A percentile compares a stretch with the other conserved stretches of the same genome.
Conservation (phyloP, 2,113 vertebrate genomes). For the Buteo buteo region DNA sequence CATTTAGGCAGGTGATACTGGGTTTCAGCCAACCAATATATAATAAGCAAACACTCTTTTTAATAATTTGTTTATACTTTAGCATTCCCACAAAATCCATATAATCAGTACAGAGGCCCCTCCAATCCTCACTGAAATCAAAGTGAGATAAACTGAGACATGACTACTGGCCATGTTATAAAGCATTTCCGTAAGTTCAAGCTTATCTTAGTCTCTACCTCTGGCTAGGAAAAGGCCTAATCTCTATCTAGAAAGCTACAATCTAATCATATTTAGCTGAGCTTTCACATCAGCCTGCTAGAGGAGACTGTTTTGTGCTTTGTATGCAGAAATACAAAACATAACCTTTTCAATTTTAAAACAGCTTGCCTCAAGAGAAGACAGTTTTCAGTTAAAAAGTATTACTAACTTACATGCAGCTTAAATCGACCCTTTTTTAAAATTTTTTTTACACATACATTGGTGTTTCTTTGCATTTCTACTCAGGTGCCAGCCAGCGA, state of each 20-base stretch:
- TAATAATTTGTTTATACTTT: neutral
- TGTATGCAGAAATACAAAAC: neutral
- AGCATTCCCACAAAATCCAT: neutral
- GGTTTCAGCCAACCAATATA: neutral
- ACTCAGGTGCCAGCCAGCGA: neutral
- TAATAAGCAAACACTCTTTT: neutral
- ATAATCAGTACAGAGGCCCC: neutral
- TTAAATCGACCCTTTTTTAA: neutral
- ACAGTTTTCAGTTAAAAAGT: neutral
- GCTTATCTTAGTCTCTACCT: neutral
- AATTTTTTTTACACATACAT: neutral
- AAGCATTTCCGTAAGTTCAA: neutral
- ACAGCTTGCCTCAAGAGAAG: neutral
- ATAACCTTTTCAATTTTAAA: neutral
- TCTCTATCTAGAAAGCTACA: neutral
- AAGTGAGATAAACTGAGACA: neutral
- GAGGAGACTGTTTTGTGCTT: accelerated
- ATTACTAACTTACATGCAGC: neutral
- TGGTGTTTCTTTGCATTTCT: neutral
- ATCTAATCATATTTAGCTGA: neutral
- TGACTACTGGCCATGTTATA: neutral
- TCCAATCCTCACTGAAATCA: neutral
- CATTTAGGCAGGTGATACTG: neutral
- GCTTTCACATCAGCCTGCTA: neutral
- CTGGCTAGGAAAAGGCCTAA: neutral